Base-by-base conservation (phyloP, 2,888 invertebrate genomes). In the Cephus pygmeus region DNA sequence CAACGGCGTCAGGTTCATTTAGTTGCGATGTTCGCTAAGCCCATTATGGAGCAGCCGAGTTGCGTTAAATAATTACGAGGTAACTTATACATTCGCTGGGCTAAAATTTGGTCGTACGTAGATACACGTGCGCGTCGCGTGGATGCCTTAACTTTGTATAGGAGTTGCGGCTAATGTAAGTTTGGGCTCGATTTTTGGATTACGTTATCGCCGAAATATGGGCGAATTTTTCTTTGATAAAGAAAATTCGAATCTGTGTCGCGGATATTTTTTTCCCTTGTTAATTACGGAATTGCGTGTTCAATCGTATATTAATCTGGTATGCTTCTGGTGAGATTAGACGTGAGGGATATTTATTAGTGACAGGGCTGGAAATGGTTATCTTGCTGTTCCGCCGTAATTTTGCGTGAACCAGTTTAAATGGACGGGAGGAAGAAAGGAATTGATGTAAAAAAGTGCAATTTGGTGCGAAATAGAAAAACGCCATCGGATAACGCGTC, bases 1-100 rank as follows among this genome's bases (percentile, higher is more conserved):
- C 75, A 78, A 78, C 56, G 78, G 75, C 76, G 75, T 76, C 56
- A 76, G 75, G 75, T 75, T 78, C 78, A 75, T 76, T 78, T 76
- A 76, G 75, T 75, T 68, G 56, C 76, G 69, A 73, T 76, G 75
- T 78, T 78, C 75, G 75, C 73, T 68, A 73, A 69, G 73, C 76
- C 75, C 73, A 76, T 75, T 75, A 77, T 34, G 36, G 40, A 71
- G 71, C 71, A 36, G 77, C 73, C 77, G 56, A 56, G 56, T 74
- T 69, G 36, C 75, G 77, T 71, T 31, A 31, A 33, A 71, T 34
- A 71, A 71, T 71, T 71, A 71, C 33, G 71, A 71, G 33, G 3
- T 15, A 12, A 34, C 71, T 11, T 12, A 34, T 33, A 23, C 71
- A 9, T 71, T 71, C 31, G 71, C 12, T 31, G 30, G 15, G 33